phyloP scores from a whole-genome alignment of 2,797 vertebrate genomes.

The Arctocebus calabarensis region DNA sequence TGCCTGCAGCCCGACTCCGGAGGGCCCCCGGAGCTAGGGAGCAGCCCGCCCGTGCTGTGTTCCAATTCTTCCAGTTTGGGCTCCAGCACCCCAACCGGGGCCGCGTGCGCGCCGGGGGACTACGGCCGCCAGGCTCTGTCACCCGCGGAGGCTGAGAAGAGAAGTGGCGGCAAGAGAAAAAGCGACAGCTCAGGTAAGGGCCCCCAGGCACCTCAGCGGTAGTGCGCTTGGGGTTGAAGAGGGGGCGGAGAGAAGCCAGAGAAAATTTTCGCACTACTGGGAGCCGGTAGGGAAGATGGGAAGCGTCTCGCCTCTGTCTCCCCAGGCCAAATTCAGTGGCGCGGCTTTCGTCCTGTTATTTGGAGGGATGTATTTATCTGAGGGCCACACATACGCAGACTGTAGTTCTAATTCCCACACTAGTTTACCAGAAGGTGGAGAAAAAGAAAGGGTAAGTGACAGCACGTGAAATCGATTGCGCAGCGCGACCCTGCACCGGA shows the following conservation, averaged over 20 bases:
- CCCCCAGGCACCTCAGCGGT: neutral
- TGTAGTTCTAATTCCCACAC: constrained; percentile 24
- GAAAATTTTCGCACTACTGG: fast-evolving
- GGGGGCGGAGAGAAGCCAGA: neutral
- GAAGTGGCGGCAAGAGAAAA: constrained; percentile 94
- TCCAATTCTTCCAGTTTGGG: constrained; percentile 94
- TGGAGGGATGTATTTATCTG: constrained; percentile 56
- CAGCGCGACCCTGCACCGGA: constrained; percentile 25
- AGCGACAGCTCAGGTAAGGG: constrained; percentile 98
- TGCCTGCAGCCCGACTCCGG: constrained; percentile 94
- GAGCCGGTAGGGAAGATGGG: neutral
- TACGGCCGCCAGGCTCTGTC: constrained; percentile 97
- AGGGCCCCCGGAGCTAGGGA: constrained; percentile 92
- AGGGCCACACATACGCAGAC: neutral
- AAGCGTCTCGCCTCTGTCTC: neutral
- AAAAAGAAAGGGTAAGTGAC: constrained; percentile 58
- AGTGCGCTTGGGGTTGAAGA: neutral
- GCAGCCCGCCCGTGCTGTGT: constrained; percentile 93
- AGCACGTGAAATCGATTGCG: constrained; percentile 74
- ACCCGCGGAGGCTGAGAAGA: constrained; percentile 96
- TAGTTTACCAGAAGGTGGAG: constrained; percentile 70
- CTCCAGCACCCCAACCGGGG: constrained; percentile 92
- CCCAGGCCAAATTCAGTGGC: neutral
- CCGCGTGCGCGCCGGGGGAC: constrained; percentile 94
- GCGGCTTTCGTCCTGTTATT: neutral